Evolutionary conservation across 1,140 invertebrate genomes (phyloP), one percentile per base, ranked within the genome.

Genomic region (Sminthurinus signatus): DNA sequence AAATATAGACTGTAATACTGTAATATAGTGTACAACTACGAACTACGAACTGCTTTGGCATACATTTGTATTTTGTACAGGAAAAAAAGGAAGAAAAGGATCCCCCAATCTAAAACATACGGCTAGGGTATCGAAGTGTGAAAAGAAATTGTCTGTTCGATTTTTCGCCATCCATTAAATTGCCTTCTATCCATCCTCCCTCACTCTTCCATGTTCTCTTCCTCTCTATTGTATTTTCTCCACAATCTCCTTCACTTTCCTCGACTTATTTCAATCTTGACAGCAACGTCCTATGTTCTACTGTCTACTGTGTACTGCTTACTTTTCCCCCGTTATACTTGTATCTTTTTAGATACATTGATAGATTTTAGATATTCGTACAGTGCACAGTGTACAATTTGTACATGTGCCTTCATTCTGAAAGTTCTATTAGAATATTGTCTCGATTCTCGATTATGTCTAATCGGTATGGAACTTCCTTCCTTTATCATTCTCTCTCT

Each of bases 141-240:
- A 61, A 61, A 61, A 32, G 60, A 61, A 54, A 61, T 51, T 61
- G 60, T 61, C 60, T 61, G 48, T 61, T 61, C 60, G 60, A 61
- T 54, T 61, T 61, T 60, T 61, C 39, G 52, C 60, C 60, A 29
- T 51, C 60, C 52, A 61, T 61, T 61, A 61, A 52, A 54, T 54
- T 54, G 29, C 48, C 42, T 28, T 39, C 54, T 36, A 46, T 19
- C 19, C 44, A 46, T 46, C 44, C 54, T 3, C 32, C 25, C 50
- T 52, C 27, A 19, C 50, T 52, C 50, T 52, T n/a, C n/a, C n/a
- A n/a, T n/a, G n/a, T n/a, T n/a, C 50, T 50, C 46, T 36, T 15
- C 28, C 4, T 12, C 27, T 52, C 50, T 50, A 28, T 42, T 43
- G 21, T 43, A 29, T 25, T 58, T 28, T 58, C 56, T 19, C 42